Evolutionary conservation across 2,888 invertebrate genomes (phyloP), one percentile per base, ranked within the genome.

Genomic region (Ormyrus rosae): DNA sequence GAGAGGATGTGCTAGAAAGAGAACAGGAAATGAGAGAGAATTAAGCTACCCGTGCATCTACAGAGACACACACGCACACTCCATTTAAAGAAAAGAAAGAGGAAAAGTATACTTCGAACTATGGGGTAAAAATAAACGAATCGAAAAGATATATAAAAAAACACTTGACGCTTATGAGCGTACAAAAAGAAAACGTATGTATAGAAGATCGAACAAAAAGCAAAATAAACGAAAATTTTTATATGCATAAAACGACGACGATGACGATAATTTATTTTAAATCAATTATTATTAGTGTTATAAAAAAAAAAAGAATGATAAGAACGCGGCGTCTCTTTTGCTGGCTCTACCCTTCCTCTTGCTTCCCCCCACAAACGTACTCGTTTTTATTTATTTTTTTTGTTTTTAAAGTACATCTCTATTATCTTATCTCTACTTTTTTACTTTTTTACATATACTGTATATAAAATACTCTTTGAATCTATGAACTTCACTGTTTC

Each of bases 301-400:
- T 65, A n/a, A 78, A 76, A 81, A 71, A 74, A 70, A 67, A 79
- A 78, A 68, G 67, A 82, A 72, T 76, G 83, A 82, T 82, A 81
- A 81, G 83, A 83, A 84, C 84, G 86, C 87, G 86, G 85, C 86
- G 86, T 88, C 86, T 87, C 87, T 89, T 88, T 89, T 89, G 90
- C 90, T 90, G 90, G 90, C 90, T 90, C 90, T 90, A 90, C 90
- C 90, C 90, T 90, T 90, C 90, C 90, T 90, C 89, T 90, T 90
- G 90, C 90, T 90, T 90, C 90, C 90, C 90, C 90, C 90, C 89
- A 89, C 89, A 88, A 89, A 86, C 84, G 69, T 53, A 79, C 51
- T 72, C 76, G 68, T 82, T 82, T 34, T 34, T 81, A 34, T 77
- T 77, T 77, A 58, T 60, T 78, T 81, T 78, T 70, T 78, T 82